Evolutionary conservation across 2,888 invertebrate genomes (phyloP).

Genomic region (Parnassius orleans): DNA sequence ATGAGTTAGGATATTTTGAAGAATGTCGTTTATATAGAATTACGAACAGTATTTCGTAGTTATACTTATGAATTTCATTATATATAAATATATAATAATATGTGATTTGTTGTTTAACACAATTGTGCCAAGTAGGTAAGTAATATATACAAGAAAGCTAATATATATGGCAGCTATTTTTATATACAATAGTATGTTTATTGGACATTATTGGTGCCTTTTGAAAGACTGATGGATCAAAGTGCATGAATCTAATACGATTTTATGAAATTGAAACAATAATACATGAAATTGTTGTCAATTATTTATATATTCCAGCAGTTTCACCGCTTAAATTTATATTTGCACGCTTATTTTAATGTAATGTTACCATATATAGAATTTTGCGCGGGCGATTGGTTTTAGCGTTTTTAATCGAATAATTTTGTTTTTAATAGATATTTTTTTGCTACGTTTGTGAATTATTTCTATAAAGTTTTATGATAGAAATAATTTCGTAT

Average conservation of each 20-base stretch:
- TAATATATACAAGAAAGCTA: conserved; percentile 17
- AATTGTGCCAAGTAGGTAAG: conserved; percentile 21
- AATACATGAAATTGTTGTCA: conserved; percentile 12
- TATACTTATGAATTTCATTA: conserved; percentile 12
- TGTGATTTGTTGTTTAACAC: conserved; percentile 20
- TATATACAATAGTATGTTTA: conserved; percentile 37
- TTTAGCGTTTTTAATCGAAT: conserved; percentile 39
- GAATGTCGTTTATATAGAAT: background rate
- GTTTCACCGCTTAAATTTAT: conserved; percentile 12
- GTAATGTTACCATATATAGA: conserved; percentile 45
- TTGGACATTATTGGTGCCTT: conserved; percentile 63
- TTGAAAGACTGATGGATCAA: conserved; percentile 53
- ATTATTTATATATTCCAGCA: conserved; percentile 13
- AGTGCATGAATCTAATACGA: conserved; percentile 11
- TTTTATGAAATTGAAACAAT: conserved; percentile 24
- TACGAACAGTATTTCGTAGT: conserved; percentile 18
- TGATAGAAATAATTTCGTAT: conserved; percentile 2
- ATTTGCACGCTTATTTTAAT: conserved; percentile 37
- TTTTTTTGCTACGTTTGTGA: conserved; percentile 9
- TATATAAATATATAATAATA: conserved; percentile 5
- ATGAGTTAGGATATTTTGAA: conserved; percentile 1
- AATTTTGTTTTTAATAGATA: conserved; percentile 19
- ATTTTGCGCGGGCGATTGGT: conserved; percentile 1
- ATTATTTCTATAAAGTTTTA: background rate
- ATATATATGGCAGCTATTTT: conserved; percentile 29